phyloP scores from a whole-genome alignment of 2,113 vertebrate genomes.

The Gila orcuttii region DNA sequence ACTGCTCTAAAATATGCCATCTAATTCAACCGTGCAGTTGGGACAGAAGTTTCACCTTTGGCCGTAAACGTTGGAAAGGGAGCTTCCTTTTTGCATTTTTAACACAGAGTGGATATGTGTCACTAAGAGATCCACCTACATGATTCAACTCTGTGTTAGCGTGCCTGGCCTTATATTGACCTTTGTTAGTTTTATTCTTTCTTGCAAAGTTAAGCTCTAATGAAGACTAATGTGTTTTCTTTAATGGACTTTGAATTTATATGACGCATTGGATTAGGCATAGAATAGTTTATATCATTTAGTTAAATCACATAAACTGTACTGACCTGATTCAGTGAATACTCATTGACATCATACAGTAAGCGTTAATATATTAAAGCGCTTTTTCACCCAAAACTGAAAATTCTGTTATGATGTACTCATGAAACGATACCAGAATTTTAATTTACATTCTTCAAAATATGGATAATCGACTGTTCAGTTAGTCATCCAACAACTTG shows the following conservation, averaged over 20 bases:
- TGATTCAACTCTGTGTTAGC: constrained; percentile 26
- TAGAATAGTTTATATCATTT: not conserved
- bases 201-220: not conserved
- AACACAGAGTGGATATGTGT: constrained; percentile 1
- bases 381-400: not conserved
- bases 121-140: constrained; percentile 10
- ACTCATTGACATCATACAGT: not conserved
- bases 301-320: not conserved
- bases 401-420: not conserved
- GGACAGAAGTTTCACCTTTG: constrained; percentile 46
- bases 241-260: not conserved
- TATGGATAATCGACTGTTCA: not conserved
- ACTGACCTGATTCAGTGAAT: not conserved
- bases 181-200: not conserved
- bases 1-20: constrained; percentile 15
- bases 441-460: not conserved
- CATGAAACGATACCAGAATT: not conserved
- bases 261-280: not conserved
- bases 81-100: constrained; percentile 46
- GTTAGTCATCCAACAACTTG: too few species aligned
- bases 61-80: constrained; percentile 30
- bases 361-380: not conserved
- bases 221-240: constrained; percentile 4
- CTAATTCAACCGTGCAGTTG: not conserved
- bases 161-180: constrained; percentile 32